These are phyloP conservation scores for Pangasianodon hypophthalmus DNA, from an alignment of 2,113 vertebrate genomes.

Conservation along the genomic window DNA sequence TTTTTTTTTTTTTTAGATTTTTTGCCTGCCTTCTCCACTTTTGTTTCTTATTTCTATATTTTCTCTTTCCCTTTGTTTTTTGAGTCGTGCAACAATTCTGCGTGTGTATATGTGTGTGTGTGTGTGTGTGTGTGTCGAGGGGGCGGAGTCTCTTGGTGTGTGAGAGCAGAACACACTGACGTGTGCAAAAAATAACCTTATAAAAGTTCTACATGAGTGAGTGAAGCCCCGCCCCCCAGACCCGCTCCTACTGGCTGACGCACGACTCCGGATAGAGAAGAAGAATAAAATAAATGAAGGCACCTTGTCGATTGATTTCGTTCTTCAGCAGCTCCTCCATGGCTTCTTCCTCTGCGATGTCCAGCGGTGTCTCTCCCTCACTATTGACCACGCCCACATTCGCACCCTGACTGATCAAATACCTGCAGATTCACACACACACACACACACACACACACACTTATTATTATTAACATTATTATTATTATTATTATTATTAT, in stretches of 20 bases:
- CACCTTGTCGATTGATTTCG: constrained; percentile 98
- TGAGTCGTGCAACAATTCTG: too few species aligned
- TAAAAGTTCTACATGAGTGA: background rate
- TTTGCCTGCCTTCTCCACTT: background rate
- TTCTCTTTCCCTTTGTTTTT: too few species aligned
- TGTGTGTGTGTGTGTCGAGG: too few species aligned
- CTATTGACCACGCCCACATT: constrained; percentile 96
- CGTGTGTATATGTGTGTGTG: too few species aligned
- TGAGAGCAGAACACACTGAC: too few species aligned
- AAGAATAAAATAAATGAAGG: too few species aligned
- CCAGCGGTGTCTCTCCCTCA: constrained; percentile 97
- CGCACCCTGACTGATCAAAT: constrained; percentile 94
- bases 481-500: background rate
- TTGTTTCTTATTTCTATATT: too few species aligned
- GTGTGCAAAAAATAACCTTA: too few species aligned
- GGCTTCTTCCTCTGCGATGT: constrained; percentile 96
- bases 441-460: background rate
- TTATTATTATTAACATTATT: background rate
- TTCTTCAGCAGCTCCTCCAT: constrained; percentile 98
- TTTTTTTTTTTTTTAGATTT: background rate
- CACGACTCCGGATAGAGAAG: background rate
- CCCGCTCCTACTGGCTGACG: too few species aligned
- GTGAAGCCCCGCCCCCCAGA: background rate
- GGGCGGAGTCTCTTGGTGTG: too few species aligned
- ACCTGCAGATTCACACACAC: constrained; percentile 72